Conservation (phyloP, 2,113 vertebrate genomes). For the Circaetus gallicus region DNA sequence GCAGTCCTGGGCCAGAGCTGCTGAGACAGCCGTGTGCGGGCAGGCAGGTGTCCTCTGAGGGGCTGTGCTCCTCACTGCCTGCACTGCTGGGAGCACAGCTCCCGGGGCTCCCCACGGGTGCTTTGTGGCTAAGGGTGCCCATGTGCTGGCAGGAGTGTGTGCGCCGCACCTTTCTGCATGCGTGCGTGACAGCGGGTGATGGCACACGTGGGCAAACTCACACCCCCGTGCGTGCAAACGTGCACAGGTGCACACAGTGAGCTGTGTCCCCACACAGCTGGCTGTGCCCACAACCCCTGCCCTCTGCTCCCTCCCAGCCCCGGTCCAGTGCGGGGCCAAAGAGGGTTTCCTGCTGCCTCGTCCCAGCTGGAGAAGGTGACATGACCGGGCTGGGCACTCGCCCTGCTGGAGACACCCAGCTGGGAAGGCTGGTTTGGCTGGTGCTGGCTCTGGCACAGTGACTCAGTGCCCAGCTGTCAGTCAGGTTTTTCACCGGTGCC, state of each 20-base stretch:
- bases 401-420: not conserved
- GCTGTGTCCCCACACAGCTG: not conserved
- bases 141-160: not conserved
- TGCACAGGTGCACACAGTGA: not conserved
- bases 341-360: not conserved
- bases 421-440: not conserved
- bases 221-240: accelerated
- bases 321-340: accelerated
- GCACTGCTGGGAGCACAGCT: not conserved
- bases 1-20: not conserved
- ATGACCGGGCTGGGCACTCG: not conserved
- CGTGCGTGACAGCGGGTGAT: not conserved
- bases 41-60: not conserved
- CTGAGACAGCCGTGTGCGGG: not conserved
- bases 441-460: not conserved
- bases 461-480: not conserved
- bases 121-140: not conserved
- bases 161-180: not conserved
- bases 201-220: not conserved
- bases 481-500: not conserved
- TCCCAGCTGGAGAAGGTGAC: not conserved
- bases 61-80: not conserved
- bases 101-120: accelerated
- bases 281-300: not conserved
- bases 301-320: not conserved